Base-by-base conservation (phyloP, 1,140 invertebrate genomes). In the Tenebrio molitor region DNA sequence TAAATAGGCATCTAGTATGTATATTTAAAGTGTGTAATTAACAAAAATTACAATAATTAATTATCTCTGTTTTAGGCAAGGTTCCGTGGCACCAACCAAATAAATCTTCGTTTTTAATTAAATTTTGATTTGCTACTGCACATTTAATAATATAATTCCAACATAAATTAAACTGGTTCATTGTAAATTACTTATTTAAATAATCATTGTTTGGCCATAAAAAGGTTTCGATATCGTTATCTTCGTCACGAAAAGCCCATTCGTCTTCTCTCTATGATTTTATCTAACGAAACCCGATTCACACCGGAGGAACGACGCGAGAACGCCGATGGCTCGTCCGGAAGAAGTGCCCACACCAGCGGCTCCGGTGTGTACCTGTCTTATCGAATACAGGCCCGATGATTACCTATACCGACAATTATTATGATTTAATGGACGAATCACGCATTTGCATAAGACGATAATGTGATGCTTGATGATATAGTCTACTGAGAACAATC, bases 381-480 rank as follows among this genome's bases (percentile, higher is more conserved):
- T 74, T 58, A 29, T 58, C 19, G 50, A 29, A 25, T 29, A 29
- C 23, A 44, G 3, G 34, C 25, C 34, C 23, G 70, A 68, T 74
- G 73, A 74, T 74, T 74, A 58, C 73, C 64, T 64, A 72, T 64
- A 74, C 69, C 12, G 50, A 74, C 73, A 72, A 74, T 74, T 74
- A 58, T 58, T 58, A 72, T 72, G 73, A 72, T 74, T 72, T 74
- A 74, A 74, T 72, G 64, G 62, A 15, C 44, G 63, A 74, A 74
- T 72, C 39, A 68, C 16, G 53, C 73, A 74, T 74, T 74, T 74
- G 69, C 73, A 74, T 74, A 74, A 42, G 46, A 71, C 41, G 73
- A 74, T 71, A 69, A 65, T 74, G 63, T 39, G 34, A 19, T 36
- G 44, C 33, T 29, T 69, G 42, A 50, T 50, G 42, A 69, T 67